Evolutionary conservation across 1,140 invertebrate species (phyloP).

Genomic region (Fragariocoptes setiger): DNA sequence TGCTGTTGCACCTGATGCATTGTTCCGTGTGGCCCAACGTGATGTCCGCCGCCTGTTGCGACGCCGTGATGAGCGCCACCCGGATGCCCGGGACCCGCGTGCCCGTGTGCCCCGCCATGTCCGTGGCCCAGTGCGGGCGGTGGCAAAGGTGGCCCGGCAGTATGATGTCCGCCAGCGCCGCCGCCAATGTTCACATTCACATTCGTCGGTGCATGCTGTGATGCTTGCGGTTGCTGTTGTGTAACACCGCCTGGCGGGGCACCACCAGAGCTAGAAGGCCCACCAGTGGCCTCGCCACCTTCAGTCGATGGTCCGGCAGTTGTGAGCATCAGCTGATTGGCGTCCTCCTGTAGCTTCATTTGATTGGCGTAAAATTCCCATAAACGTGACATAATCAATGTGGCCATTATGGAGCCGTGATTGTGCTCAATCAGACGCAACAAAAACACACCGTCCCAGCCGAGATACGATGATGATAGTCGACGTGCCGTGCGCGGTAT

Average conservation of each 20-base stretch:
- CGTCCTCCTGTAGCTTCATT: constrained; percentile 14
- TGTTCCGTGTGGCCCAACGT: too few relatives aligned
- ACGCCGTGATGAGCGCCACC: too few relatives aligned
- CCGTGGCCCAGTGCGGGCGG: not conserved
- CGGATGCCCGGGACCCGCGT: too few relatives aligned
- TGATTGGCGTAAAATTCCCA: constrained; percentile 15
- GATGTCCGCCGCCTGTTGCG: too few relatives aligned
- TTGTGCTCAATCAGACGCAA: constrained; percentile 18
- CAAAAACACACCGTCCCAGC: constrained; percentile 18
- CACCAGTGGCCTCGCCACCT: not conserved
- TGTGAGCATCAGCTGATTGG: constrained; percentile 1
- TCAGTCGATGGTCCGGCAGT: not conserved
- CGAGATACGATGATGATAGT: constrained; percentile 16
- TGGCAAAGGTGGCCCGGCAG: not conserved
- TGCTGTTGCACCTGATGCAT: too few relatives aligned
- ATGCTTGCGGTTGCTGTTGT: not conserved
- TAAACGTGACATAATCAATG: constrained; percentile 13
- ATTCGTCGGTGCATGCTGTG: not conserved
- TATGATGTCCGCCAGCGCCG: not conserved
- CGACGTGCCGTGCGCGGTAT: constrained; percentile 15
- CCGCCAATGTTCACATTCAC: not conserved
- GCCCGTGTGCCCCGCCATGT: too few relatives aligned
- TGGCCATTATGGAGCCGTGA: constrained; percentile 17
- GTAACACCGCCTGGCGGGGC: too few relatives aligned
- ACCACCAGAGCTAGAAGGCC: not conserved